Conservation (phyloP, 2,888 invertebrate species). For the Andrena trimmerana region DNA sequence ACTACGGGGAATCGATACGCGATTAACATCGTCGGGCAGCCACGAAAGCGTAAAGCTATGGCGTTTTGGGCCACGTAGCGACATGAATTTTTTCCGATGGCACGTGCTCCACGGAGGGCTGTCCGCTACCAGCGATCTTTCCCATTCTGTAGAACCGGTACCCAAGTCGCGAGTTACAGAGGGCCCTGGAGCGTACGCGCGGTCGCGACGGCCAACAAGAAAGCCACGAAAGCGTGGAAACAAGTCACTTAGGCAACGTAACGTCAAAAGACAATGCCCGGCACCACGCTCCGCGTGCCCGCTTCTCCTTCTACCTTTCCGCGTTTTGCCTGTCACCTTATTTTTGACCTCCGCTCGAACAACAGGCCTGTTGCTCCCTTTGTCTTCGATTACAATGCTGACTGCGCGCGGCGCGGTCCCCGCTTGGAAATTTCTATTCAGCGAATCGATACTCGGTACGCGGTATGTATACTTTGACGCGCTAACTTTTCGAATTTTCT, state of each 20-base stretch:
- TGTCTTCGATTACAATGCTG: conserved; percentile 58
- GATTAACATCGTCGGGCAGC: not conserved
- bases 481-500: not conserved
- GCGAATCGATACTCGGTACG: not conserved
- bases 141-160: not conserved
- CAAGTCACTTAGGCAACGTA: conserved; percentile 83
- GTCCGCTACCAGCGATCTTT: not conserved
- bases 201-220: conserved; percentile 57
- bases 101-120: not conserved
- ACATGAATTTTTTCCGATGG: conserved; percentile 20
- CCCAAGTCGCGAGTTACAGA: conserved; percentile 13
- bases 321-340: conserved; percentile 74
- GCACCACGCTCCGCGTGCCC: conserved; percentile 82
- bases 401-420: conserved; percentile 25
- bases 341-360: conserved; percentile 67
- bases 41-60: conserved; percentile 42
- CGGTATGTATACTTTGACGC: not conserved
- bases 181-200: conserved; percentile 6
- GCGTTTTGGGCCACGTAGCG: conserved; percentile 18
- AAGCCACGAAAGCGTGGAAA: conserved; percentile 85
- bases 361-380: conserved; percentile 38
- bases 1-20: conserved; percentile 29
- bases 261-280: conserved; percentile 83
- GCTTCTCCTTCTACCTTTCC: conserved; percentile 62
- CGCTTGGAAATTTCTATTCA: conserved; percentile 22